A percentile compares a stretch with the other conserved stretches of the same genome.
Conservation (phyloP, 2,113 vertebrate species). For the Leuciscus idus region DNA sequence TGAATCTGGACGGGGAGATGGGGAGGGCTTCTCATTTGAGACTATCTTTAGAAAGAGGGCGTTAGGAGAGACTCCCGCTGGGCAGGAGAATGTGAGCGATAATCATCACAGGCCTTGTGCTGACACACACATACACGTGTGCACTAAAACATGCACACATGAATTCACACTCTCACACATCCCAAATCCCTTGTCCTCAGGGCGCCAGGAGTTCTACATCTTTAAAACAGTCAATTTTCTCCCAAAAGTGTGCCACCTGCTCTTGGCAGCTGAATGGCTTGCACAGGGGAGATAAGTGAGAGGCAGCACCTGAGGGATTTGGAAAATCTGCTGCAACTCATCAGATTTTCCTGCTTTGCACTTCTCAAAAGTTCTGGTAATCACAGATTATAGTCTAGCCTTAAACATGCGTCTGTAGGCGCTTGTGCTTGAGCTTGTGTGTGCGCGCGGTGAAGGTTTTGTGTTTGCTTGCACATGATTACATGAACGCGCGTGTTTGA, state of each 20-base stretch:
- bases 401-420: slow-evolving; percentile 45
- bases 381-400: slow-evolving; percentile 76
- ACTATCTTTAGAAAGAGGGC: slow-evolving; percentile 56
- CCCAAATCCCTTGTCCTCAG: slow-evolving; percentile 55
- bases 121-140: slow-evolving; percentile 10
- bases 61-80: slow-evolving; percentile 31
- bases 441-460: neutral
- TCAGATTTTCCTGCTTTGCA: slow-evolving; percentile 75
- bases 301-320: slow-evolving; percentile 79
- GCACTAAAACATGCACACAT: slow-evolving; percentile 23
- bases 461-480: neutral
- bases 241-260: slow-evolving; percentile 78
- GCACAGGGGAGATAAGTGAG: slow-evolving; percentile 80
- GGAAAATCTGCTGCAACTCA: slow-evolving; percentile 78
- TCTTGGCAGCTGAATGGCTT: slow-evolving; percentile 77
- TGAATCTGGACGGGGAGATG: slow-evolving; percentile 70
- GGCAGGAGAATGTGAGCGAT: slow-evolving; percentile 38
- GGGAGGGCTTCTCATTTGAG: slow-evolving; percentile 68
- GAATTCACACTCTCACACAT: slow-evolving; percentile 7
- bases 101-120: slow-evolving; percentile 42
- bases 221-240: slow-evolving; percentile 75
- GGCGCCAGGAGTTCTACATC: slow-evolving; percentile 65
- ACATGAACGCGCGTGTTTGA: slow-evolving; percentile 9
- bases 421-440: neutral
- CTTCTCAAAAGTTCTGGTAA: slow-evolving; percentile 77